Conservation (phyloP, 2,888 invertebrate genomes). For the Caradrina clavipalpis region DNA sequence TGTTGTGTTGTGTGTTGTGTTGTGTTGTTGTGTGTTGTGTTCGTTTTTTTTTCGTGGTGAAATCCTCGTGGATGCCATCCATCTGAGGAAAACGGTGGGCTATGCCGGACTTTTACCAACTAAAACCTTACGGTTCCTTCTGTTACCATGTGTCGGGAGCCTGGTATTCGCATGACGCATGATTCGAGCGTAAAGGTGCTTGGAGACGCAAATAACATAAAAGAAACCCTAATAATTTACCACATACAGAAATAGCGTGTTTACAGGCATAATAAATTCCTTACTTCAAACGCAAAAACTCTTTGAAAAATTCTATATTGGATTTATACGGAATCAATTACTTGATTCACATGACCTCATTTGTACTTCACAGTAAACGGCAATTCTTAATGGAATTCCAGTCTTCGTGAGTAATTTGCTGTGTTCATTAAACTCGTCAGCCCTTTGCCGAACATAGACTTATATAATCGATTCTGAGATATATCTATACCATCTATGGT, state of each 20-base stretch:
- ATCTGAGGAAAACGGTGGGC: too few species aligned
- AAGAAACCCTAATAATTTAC: neutral
- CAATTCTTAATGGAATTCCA: conserved; percentile 37
- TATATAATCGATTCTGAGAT: neutral
- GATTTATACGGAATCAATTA: conserved; percentile 35
- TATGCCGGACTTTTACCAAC: too few species aligned
- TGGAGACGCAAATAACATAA: conserved; percentile 6
- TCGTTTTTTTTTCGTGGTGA: too few species aligned
- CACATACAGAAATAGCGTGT: neutral
- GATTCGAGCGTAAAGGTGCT: neutral
- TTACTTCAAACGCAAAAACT: conserved; percentile 1
- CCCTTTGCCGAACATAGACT: neutral
- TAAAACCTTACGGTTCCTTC: too few species aligned
- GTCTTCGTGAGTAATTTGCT: conserved; percentile 34
- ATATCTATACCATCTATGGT: too few species aligned
- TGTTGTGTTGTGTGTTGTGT: too few species aligned
- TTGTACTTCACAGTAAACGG: conserved; percentile 30
- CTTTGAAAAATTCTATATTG: conserved; percentile 22
- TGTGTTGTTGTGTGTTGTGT: too few species aligned
- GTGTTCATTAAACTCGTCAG: conserved; percentile 20
- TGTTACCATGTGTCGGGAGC: too few species aligned
- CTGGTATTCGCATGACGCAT: too few species aligned
- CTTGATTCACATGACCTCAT: conserved; percentile 19
- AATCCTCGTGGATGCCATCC: too few species aligned
- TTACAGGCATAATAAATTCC: neutral